Evolutionary conservation across 53 echinoderm and acorn worm genomes (phyloP).

Genomic region (Glandiceps talaboti): DNA sequence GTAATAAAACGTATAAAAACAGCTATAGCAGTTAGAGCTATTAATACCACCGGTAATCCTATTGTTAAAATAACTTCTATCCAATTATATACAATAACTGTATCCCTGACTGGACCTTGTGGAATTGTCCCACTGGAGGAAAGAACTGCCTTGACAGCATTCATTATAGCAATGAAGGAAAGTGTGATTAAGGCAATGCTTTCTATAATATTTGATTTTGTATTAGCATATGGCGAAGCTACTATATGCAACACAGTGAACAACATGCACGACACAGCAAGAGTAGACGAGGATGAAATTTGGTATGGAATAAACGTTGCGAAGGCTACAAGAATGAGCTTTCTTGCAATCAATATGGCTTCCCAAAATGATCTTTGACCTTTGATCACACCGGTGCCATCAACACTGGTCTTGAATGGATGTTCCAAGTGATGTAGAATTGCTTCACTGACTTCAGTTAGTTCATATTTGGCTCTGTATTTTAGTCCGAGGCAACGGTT

Average conservation of each 20-base stretch:
- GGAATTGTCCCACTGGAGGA: not conserved
- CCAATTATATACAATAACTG: not conserved
- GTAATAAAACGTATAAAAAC: too few relatives aligned
- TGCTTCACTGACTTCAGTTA: not conserved
- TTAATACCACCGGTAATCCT: not conserved
- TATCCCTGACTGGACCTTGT: not conserved
- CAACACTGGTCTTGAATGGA: not conserved
- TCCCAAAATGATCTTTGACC: not conserved
- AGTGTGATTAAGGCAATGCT: not conserved
- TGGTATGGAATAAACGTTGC: not conserved
- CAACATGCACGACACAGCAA: not conserved
- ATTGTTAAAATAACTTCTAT: not conserved
- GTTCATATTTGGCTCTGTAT: not conserved
- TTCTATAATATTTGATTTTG: not conserved
- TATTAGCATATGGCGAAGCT: not conserved
- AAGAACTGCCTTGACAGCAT: not conserved
- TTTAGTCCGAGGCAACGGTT: too few relatives aligned
- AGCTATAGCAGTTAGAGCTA: too few relatives aligned
- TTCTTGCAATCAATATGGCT: not conserved
- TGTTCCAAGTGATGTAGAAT: not conserved
- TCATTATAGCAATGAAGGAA: not conserved
- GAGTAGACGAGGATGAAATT: not conserved
- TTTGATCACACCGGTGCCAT: not conserved
- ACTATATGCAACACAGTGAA: not conserved
- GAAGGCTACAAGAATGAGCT: not conserved